A percentile compares a stretch with the other conserved stretches of the same genome.
phyloP scores from a whole-genome alignment of 1,140 invertebrate genomes.

The Caenorhabditis briggsae region DNA sequence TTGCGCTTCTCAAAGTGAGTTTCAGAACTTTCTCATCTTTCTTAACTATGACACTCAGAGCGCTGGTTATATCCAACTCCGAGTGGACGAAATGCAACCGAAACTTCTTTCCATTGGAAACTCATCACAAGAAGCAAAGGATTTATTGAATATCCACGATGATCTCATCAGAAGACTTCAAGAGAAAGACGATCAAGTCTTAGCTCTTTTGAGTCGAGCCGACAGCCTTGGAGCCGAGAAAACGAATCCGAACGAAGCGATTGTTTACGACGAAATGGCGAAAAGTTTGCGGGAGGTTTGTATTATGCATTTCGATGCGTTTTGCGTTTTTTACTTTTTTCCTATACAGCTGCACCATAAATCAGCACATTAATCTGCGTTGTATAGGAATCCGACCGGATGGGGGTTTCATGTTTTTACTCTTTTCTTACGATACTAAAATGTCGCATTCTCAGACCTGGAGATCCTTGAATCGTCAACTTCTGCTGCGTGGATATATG shows the following conservation, averaged over 20 bases:
- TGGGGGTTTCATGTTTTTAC: conserved; percentile 8
- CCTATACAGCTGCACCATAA: conserved; percentile 36
- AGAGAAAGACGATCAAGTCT: conserved; percentile 90
- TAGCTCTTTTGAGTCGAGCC: conserved; percentile 88
- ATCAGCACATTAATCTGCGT: conserved; percentile 38
- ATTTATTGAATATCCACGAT: conserved; percentile 85
- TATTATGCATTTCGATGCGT: neutral
- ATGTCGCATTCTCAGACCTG: conserved; percentile 81
- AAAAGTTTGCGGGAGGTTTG: conserved; percentile 84
- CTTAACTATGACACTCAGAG: conserved; percentile 81
- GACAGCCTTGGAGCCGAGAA: conserved; percentile 81
- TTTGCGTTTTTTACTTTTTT: conserved; percentile 3
- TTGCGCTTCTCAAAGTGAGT: conserved; percentile 90
- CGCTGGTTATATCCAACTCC: conserved; percentile 86
- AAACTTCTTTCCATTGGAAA: conserved; percentile 86
- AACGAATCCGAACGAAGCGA: conserved; percentile 80
- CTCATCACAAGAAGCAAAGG: conserved; percentile 84
- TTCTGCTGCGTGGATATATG: conserved; percentile 85
- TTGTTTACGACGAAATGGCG: conserved; percentile 90
- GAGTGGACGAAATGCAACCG: conserved; percentile 88
- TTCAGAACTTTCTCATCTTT: neutral
- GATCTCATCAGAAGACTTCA: conserved; percentile 88
- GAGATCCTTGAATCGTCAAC: conserved; percentile 87
- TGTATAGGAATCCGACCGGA: conserved; percentile 7
- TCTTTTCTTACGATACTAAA: neutral